Conservation (phyloP, 2,113 vertebrate species). For the Donacobius atricapilla region DNA sequence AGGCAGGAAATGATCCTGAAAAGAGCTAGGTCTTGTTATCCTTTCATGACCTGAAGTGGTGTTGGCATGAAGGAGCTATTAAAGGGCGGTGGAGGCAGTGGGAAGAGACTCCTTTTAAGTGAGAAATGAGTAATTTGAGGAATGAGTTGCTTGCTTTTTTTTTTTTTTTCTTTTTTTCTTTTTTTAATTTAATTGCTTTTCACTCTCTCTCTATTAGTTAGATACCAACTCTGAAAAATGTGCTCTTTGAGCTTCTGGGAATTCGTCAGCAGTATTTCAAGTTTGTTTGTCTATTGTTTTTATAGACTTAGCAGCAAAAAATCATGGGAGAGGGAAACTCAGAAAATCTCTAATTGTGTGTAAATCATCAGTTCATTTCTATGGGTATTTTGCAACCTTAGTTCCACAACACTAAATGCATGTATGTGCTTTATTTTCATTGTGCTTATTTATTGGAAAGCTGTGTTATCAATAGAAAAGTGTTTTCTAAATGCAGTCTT, state of each 20-base stretch:
- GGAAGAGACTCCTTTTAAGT: background rate
- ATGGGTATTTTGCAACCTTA: background rate
- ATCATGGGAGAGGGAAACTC: background rate
- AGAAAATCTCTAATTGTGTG: background rate
- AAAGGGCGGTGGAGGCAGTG: background rate
- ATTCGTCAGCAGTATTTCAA: background rate
- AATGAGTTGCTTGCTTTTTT: background rate
- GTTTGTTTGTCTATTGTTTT: background rate
- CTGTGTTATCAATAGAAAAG: background rate
- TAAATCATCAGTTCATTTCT: background rate
- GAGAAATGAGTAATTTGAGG: constrained; percentile 1
- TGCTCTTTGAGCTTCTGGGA: background rate
- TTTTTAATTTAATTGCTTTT: background rate
- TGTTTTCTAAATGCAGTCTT: background rate
- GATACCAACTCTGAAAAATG: background rate
- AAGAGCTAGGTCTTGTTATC: background rate
- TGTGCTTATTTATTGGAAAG: background rate
- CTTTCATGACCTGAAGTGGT: background rate
- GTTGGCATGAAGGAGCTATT: background rate
- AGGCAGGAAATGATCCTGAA: background rate
- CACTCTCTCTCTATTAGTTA: background rate
- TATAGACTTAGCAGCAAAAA: constrained; percentile 20
- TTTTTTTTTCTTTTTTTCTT: background rate
- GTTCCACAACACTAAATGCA: background rate
- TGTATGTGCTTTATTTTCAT: background rate